Base-by-base conservation (phyloP, 2,797 vertebrate species). In the Protonibea diacanthus region DNA sequence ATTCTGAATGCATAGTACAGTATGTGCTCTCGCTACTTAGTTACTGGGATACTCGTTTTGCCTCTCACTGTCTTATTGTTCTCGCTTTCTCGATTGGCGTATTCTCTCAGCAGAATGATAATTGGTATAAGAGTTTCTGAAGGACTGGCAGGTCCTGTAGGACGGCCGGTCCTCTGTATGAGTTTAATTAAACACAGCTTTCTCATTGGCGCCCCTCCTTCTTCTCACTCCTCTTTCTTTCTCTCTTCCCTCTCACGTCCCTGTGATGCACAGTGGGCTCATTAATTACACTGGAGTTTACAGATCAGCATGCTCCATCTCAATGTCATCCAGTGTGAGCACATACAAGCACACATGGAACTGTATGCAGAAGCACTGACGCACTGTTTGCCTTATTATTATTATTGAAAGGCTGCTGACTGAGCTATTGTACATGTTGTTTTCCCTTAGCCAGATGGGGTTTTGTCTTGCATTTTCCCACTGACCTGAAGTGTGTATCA, bases 131-230 rank as follows among this genome's bases (percentile, higher is more conserved):
- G 68, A 85, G 40, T 82, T 85, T 71, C 74, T 81, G 38, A 83
- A 77, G 51, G 77, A 81, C 77, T 69, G 27, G 67, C 84, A 62
- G 67, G 60, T 89, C 88, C 81, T 63, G 3, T 38, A 77, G 84
- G 86, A 86, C 27, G 20, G 61, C 55, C 67, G 67, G 78, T 79
- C 77, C 83, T 85, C 90, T 84, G 83, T 84, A 75, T 80, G 86
- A 78, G 70, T 90, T 85, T 93, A 92, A 94, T 93, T 93, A 93
- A 93, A 91, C 88, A 86, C 83, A 79, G 80, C 80, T 74, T 87
- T 81, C 66, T 81, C 57, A 70, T 66, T 55, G 64, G 55, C 40
- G n/a, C 72, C 78, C 84, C 73, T 86, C 69, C 59, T 73, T 63
- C 51, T 45, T 51, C 68, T 78, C 80, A 45, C 83, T 69, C 74